phyloP scores from a whole-genome alignment of 2,797 vertebrate species.

The Meriones psammophilus region DNA sequence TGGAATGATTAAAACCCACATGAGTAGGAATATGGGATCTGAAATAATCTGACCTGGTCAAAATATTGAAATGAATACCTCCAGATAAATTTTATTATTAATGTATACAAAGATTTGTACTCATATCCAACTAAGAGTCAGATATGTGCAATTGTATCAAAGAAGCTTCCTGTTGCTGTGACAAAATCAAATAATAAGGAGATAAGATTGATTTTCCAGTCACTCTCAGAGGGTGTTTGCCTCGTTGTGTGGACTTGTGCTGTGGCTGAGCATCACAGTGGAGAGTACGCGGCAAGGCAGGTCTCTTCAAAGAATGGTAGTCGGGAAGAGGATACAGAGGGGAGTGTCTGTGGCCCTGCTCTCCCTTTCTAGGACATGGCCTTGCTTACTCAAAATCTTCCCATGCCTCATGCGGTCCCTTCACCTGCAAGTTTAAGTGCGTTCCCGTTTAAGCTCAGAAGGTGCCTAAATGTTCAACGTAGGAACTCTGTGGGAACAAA shows the following conservation, averaged over 20 bases:
- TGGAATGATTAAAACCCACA: neutral
- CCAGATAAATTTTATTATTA: neutral
- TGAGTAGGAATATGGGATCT: neutral
- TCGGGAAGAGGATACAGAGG: neutral
- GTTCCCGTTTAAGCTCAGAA: too few species aligned
- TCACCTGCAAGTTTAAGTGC: neutral
- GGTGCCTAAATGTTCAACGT: neutral
- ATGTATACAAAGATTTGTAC: slow-evolving; percentile 23
- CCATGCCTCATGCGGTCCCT: too few species aligned
- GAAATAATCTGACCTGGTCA: neutral
- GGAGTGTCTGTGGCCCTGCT: too few species aligned
- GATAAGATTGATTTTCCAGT: neutral
- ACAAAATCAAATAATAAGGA: neutral
- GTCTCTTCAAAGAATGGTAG: neutral
- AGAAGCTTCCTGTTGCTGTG: neutral
- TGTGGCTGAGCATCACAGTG: too few species aligned
- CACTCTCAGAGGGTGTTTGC: neutral
- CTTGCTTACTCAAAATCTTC: neutral
- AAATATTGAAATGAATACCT: neutral
- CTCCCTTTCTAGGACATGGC: neutral
- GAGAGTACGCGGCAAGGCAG: too few species aligned
- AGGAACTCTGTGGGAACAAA: neutral
- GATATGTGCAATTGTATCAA: neutral
- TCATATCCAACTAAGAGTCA: neutral
- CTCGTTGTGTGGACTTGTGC: neutral